Evolutionary conservation across 2,888 invertebrate species (phyloP), one percentile per base, ranked within the genome.

Genomic region (Phalangium opilio): DNA sequence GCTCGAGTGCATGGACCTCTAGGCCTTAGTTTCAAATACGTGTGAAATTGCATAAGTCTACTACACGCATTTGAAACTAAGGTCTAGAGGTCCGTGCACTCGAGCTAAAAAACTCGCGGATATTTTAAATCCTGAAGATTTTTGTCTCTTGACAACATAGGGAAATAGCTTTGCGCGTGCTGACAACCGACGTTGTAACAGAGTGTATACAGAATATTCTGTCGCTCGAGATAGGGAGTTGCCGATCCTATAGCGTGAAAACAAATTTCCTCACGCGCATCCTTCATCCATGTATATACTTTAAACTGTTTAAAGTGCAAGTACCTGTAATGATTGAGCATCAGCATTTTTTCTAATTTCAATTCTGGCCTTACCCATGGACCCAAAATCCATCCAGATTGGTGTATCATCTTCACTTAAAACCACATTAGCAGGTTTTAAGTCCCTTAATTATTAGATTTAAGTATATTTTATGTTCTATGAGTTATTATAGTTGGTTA

Each of bases 341-440:
- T 66, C 62, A n/a, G 63, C 55, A 15, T 63, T 52, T 17, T 54
- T 61, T 17, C 61, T 63, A 7, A 67, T 62, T 40, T 67, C 61
- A 11, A 67, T 62, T 48, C 67, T 56, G 20, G 67, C 67, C 46
- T 57, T 59, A 3, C 63, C 63, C 48, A 67, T 66, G 12, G 72
- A 72, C 67, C 82, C 83, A 58, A 89, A 73, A 66, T 89, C 89
- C 74, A 86, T 86, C 52, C 89, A 73, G 44, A 86, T 70, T 1
- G 85, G 80, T 44, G 73, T 74, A 35, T 66, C 65, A 45, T 77
- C 76, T 60, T 81, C 78, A 17, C 75, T 74, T 20, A 86, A 65
- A 58, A 87, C 76, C 54, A 89, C 75, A 67, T 89, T 89, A 14
- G 79, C 81, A 45, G 86, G 83, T 67, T 89, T 89, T 35, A 89